Base-by-base conservation (phyloP, 1,140 invertebrate species). In the Eupeodes corollae region DNA sequence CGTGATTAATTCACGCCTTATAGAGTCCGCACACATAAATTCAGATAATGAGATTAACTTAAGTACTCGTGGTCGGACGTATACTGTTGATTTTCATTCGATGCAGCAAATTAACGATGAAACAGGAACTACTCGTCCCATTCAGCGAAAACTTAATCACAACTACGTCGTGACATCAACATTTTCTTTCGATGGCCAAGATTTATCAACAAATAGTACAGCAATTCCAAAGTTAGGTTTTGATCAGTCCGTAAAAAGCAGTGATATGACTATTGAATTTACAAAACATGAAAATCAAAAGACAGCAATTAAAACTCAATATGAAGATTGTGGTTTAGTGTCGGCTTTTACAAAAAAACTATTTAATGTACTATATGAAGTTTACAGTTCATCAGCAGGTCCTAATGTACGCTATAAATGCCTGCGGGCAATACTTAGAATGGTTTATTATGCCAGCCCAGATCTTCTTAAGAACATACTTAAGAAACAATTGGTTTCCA, bases 31-130 rank as follows among this genome's bases (percentile, higher is more conserved):
- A 43, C 90, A 92, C 71, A 80, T 88, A 62, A 85, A 86, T 61
- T 91, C 88, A 32, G 92, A 96, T 68, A 91, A 96, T 71, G 93
- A 97, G 72, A 87, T 96, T 49, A 91, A 84, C 61, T 74, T 98
- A 40, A 88, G 85, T 32, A 90, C 90, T 13, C 78, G 92, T 64
- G 90, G 91, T 48, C 79, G 89, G 57, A 92, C 89, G 10, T 97
- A 97, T 68, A 92, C 91, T 2, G 84, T 98, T 52, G 93, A 98
- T 74, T 90, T 98, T 58, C 86, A 91, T 70, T 84, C 89, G 54
- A 93, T 97, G 89, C 92, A 96, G 70, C 93, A 98, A 78, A 93
- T 97, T 52, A 97, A 97, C 70, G 93, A 98, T 72, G 92, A 96
- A 68, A 91, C 91, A 6, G 93, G 93, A 47, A 95, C 91, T 40